Evolutionary conservation across 2,797 vertebrate genomes (phyloP), one percentile per base, ranked within the genome.

Genomic region (Phalloptychus januarius): DNA sequence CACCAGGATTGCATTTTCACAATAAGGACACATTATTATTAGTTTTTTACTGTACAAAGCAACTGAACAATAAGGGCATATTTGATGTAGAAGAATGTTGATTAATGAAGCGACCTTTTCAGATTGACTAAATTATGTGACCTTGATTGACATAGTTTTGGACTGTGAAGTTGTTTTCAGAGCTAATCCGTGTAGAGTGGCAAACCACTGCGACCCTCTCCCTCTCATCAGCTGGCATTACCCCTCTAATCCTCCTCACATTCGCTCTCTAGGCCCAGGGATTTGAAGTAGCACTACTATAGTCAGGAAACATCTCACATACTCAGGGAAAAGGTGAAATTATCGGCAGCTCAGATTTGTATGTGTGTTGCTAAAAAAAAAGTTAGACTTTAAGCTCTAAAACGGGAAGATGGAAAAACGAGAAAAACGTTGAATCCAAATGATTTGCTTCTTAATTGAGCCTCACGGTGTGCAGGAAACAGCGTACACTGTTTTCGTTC

Each of bases 141-240:
- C 81, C 79, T 77, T 92, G 89, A 93, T 88, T 92, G 93, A 92
- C 87, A 73, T 75, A 89, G 89, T 92, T 92, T 90, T 84, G 11
- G 7, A 83, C 82, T 88, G 90, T 87, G 88, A 93, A 93, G 93
- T 93, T 92, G 92, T 93, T 94, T 93, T 90, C 90, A 75, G 70
- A 91, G 84, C 86, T 94, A 94, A 95, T 94, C 94, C 93, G 86
- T 75, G 83, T 88, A 93, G 93, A 95, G 92, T 93, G 90, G 88
- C 89, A 89, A 92, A 92, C 88, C 90, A 84, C 86, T 80, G 85
- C 78, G 84, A 87, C 88, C 92, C 87, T 80, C 76, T 81, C 79
- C 83, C 86, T 88, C 87, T 95, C 93, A 95, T 96, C 96, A 94
- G 71, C 83, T 83, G 81, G 94, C 93, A 96, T 97, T 97, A 97